Evolutionary conservation across 2,113 vertebrate genomes (phyloP).

Genomic region (Sylvilagus bachmani): DNA sequence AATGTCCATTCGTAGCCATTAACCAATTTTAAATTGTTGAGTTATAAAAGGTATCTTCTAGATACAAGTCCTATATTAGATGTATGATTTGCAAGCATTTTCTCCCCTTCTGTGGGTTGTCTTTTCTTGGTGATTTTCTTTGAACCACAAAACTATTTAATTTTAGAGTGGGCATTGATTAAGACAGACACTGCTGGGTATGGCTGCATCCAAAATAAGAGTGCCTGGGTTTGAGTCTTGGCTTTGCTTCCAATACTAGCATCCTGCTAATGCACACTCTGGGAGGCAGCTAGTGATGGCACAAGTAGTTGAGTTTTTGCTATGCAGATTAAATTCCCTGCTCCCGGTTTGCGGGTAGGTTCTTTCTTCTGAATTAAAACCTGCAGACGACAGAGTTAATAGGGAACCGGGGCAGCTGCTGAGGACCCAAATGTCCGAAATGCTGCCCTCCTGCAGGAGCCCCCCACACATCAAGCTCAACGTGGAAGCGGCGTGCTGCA

Average conservation of each 20-base stretch:
- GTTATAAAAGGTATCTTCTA: background rate
- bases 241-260: too few species aligned
- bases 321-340: too few species aligned
- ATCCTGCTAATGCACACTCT: too few species aligned
- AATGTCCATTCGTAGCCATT: background rate
- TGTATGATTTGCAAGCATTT: background rate
- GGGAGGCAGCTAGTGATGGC: too few species aligned
- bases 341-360: background rate
- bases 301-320: too few species aligned
- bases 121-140: background rate
- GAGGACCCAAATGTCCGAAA: constrained; percentile 44
- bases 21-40: background rate
- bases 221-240: too few species aligned
- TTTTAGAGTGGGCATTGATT: too few species aligned
- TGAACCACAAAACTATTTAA: background rate
- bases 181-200: too few species aligned
- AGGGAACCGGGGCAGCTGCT: constrained; percentile 52
- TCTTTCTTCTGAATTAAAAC: constrained; percentile 63
- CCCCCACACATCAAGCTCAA: constrained; percentile 45
- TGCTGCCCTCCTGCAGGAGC: constrained; percentile 52
- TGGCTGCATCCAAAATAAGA: too few species aligned
- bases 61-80: background rate
- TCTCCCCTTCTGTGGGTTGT: background rate
- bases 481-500: constrained; percentile 44
- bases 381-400: constrained; percentile 52